Evolutionary conservation across 2,113 vertebrate genomes (phyloP), one percentile per base, ranked within the genome.

Genomic region (Scartelaos histophorus): DNA sequence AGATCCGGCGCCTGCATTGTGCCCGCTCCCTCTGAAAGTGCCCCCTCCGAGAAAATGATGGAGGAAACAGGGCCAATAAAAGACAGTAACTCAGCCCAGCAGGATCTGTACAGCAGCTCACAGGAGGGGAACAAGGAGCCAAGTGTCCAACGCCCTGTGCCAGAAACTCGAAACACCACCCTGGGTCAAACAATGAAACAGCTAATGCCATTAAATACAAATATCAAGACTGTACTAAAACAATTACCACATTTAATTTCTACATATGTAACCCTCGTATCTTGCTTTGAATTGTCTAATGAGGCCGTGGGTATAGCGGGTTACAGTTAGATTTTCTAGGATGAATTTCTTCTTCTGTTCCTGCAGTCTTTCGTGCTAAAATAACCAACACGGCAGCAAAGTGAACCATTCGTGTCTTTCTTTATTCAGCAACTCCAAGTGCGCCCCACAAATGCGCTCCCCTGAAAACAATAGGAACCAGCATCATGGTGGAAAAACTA

Each of bases 51-150:
- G 54, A 71, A 80, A 82, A 80, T 70, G 68, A 74, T 47, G 34
- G 72, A 76, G 54, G n/a, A 74, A 82, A 79, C 56, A 60, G 46
- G n/a, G 64, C 25, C 54, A 77, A 67, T 72, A 75, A 79, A 57
- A 34, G 47, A 79, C n/a, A 25, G 38, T 53, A 71, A 2, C 64
- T 61, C 19, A 16, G 29, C 71, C 12, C 51, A 71, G 69, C 51
- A 74, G 61, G 53, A n/a, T 67, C 15, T 61, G 24, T 21, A 35
- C 15, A 38, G 38, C 45, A 51, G 38, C 45, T 47, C 70, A 57
- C 66, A 22, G 70, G 54, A 66, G 49, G 72, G 70, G 80, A 58
- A 58, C 12, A 62, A 38, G 46, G 66, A 10, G 10, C 25, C 49
- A 66, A 69, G 67, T 62, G 17, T 13, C 49, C 25, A 3, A 58